These are phyloP conservation scores for Aphidius gifuensis DNA, from an alignment of 1,140 invertebrate genomes.

Conservation along the genomic window DNA sequence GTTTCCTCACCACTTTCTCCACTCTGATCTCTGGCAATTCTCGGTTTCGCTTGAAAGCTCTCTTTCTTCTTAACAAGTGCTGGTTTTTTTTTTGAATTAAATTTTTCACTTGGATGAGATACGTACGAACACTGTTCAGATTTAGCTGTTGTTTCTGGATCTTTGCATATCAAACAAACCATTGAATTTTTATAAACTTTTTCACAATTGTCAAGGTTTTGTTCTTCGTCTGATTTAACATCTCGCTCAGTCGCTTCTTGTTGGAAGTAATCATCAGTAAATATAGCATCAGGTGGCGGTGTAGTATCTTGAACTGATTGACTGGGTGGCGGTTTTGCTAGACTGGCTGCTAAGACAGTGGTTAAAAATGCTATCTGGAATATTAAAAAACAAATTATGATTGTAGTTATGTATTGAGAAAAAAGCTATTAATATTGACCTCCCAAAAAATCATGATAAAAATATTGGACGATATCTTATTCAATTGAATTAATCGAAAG, in stretches of 20 bases:
- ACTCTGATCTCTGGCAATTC: slow-evolving; percentile 9
- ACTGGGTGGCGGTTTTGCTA: not conserved
- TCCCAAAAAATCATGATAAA: too few species aligned
- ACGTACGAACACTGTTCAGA: slow-evolving; percentile 73
- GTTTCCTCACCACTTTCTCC: slow-evolving; percentile 26
- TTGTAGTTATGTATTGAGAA: too few species aligned
- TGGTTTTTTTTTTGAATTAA: slow-evolving; percentile 58
- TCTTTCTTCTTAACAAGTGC: slow-evolving; percentile 21
- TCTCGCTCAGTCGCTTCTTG: not conserved
- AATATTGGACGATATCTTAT: too few species aligned
- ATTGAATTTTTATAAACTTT: slow-evolving; percentile 64
- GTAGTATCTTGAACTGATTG: not conserved
- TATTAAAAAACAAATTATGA: too few species aligned
- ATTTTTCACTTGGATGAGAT: slow-evolving; percentile 61
- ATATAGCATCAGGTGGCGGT: slow-evolving; percentile 30
- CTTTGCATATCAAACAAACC: slow-evolving; percentile 67
- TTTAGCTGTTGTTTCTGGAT: slow-evolving; percentile 67
- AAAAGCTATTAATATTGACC: too few species aligned
- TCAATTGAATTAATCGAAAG: too few species aligned
- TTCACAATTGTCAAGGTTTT: slow-evolving; percentile 53
- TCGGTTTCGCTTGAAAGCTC: slow-evolving; percentile 32
- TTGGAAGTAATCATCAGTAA: slow-evolving; percentile 42
- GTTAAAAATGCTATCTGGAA: not conserved
- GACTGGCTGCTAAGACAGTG: not conserved
- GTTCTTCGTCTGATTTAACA: slow-evolving; percentile 4